Base-by-base conservation (phyloP, 2,113 vertebrate genomes). In the Phrynosoma blainvillii region DNA sequence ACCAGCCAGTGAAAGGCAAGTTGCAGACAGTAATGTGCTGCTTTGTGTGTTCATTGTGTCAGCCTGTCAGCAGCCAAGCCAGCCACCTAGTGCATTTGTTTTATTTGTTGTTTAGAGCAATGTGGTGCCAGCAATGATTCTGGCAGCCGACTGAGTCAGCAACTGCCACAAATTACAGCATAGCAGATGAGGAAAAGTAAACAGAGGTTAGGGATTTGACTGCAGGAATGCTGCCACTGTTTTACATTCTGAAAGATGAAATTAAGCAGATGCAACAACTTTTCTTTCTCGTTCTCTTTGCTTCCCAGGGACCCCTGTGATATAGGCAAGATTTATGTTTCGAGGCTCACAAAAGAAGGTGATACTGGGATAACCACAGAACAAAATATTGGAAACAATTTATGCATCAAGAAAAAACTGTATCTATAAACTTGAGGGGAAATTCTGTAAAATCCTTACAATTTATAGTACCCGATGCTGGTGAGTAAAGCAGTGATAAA, bases 111-210 rank as follows among this genome's bases (percentile, higher is more conserved):
- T 89, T 95, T 89, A 20, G 52, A 90, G 75, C 82, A 65, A 25
- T 82, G 76, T 85, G 92, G 89, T 92, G 90, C 87, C 92, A 93
- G 87, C 47, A 82, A 87, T 81, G 85, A 88, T 89, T 84, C 90
- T 95, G 91, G 88, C 93, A 89, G 86, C 91, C 90, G 91, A 89
- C 40, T 91, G 92, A 40, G 0, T 83, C 92, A 95, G 89, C 84
- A 94, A 88, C 92, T 92, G 90, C 91, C 86, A 90, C 91, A 92
- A 96, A 94, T 89, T 84, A 90, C 21, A 90, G 88, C 89, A 79
- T 87, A 84, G 85, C 62, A 42, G 40, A 62, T 90, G 75, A 52
- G 88, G 87, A 91, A 30, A 14, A 90, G 76, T 68, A 90, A 93
- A 93, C 84, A 92, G 79, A n/a, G 66, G 79, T 62, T 91, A 54